Evolutionary conservation across 2,797 vertebrate genomes (phyloP).

Genomic region (Coranthus polyacanthus): DNA sequence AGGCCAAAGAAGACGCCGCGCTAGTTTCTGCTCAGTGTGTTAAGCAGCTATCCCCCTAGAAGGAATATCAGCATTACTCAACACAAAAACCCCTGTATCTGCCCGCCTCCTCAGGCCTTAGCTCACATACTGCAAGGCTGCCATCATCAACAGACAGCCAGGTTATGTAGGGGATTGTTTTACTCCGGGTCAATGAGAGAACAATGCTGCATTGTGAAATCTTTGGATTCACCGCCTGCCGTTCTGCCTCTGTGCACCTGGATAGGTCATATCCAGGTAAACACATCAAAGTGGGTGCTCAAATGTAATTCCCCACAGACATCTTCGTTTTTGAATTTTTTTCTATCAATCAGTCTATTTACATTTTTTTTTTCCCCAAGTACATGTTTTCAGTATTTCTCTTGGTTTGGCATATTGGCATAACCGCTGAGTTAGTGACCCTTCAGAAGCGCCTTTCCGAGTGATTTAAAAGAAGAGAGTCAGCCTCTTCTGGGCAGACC

Average conservation of each 20-base stretch:
- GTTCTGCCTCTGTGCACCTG: constrained; percentile 43
- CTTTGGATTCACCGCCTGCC: constrained; percentile 21
- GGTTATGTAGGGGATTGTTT: constrained; percentile 62
- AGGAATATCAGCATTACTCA: constrained; percentile 77
- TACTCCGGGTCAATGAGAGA: constrained; percentile 64
- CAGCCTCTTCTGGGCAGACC: constrained; percentile 68
- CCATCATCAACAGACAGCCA: constrained; percentile 49
- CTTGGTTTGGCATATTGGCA: constrained; percentile 43
- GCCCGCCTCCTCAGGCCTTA: constrained; percentile 53
- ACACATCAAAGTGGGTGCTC: constrained; percentile 39
- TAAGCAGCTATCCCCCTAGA: constrained; percentile 72
- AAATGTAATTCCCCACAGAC: not conserved
- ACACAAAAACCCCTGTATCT: constrained; percentile 63
- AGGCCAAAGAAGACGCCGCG: constrained; percentile 76
- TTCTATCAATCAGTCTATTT: not conserved
- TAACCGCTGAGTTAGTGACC: constrained; percentile 58
- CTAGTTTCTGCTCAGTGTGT: constrained; percentile 73
- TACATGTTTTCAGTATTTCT: constrained; percentile 31
- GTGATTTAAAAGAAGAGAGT: constrained; percentile 71
- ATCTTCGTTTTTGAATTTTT: not conserved
- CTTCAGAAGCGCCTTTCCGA: constrained; percentile 51
- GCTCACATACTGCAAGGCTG: constrained; percentile 60
- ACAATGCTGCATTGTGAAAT: constrained; percentile 72
- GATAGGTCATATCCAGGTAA: constrained; percentile 34
- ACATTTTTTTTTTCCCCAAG: constrained; percentile 27